Base-by-base conservation (phyloP, 2,888 invertebrate species). In the Nasonovia ribisnigri region DNA sequence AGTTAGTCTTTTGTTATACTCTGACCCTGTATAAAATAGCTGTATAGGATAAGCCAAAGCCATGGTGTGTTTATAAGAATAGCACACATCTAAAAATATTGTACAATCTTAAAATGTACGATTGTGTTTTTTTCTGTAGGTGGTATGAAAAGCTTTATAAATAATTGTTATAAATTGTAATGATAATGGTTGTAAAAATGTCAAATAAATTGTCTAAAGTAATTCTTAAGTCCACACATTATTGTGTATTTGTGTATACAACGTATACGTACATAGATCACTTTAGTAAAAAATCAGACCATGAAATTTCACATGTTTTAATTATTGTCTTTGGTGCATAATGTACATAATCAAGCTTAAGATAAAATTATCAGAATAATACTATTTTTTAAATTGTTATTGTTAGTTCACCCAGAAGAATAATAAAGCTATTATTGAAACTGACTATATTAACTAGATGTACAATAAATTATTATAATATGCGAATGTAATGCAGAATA, bases 131-230 rank as follows among this genome's bases (percentile, higher is more conserved):
- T 16, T 26, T 57, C 43, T 26, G 29, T 60, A 57, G 88, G 57
- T 88, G 57, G 57, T 57, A 77, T 20, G 43, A 89, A 43, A 89
- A 43, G 29, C 57, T 57, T 43, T 54, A 57, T 89, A 57, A 88
- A 89, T 89, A 89, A 89, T 89, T 89, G 57, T 57, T 88, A 57
- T 42, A 36, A 77, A 77, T 36, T 77, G 36, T 11, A 57, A 89
- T 43, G 29, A 57, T 57, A 43, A 57, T 57, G 29, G 88, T 16
- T 54, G 57, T 89, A 89, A 57, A 89, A 89, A 89, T 11, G 57
- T 89, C 88, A 89, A 89, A 89, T 89, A 89, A 89, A 89, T 89
- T n/a, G 20, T 57, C 57, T 16, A 16, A 29, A 89, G 42, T 89
- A 89, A 89, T 89, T 89, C 57, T 26, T 57, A 29, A 89, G 42